A percentile compares a stretch with the other conserved stretches of the same genome.
Conservation (phyloP, 2,888 invertebrate species). For the Mystacides longicornis region DNA sequence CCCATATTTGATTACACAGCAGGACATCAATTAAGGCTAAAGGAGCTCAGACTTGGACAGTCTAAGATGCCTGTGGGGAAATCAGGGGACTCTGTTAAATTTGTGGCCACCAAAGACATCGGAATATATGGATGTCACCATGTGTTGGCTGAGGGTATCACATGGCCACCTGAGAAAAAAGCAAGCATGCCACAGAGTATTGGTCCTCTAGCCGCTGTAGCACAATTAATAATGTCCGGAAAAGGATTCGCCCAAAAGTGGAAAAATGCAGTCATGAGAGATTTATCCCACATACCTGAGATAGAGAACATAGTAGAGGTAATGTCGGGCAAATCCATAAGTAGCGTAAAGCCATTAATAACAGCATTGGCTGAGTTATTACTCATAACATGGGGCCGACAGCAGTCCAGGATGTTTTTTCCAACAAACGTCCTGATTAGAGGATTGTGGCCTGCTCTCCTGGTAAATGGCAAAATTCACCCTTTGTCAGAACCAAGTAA, state of each 20-base stretch:
- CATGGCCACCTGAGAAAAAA: slow-evolving; percentile 9
- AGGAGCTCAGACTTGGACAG: background rate
- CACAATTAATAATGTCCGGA: background rate
- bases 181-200: slow-evolving; percentile 4
- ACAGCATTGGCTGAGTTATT: background rate
- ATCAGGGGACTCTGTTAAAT: background rate
- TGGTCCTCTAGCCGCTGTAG: background rate
- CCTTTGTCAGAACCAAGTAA: background rate
- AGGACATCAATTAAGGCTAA: background rate
- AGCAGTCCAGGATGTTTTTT: background rate
- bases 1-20: background rate
- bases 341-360: background rate
- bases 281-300: slow-evolving; percentile 1
- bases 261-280: background rate
- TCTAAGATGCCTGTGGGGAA: slow-evolving; percentile 1
- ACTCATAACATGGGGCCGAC: background rate
- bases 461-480: background rate
- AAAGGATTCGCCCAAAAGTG: background rate
- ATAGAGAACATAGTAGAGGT: background rate
- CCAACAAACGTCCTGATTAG: background rate
- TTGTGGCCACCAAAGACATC: background rate
- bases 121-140: background rate
- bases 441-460: background rate
- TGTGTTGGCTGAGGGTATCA: slow-evolving; percentile 3
- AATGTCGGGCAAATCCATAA: background rate